Conservation (phyloP, 2,113 vertebrate species). For the Pituophis catenifer region DNA sequence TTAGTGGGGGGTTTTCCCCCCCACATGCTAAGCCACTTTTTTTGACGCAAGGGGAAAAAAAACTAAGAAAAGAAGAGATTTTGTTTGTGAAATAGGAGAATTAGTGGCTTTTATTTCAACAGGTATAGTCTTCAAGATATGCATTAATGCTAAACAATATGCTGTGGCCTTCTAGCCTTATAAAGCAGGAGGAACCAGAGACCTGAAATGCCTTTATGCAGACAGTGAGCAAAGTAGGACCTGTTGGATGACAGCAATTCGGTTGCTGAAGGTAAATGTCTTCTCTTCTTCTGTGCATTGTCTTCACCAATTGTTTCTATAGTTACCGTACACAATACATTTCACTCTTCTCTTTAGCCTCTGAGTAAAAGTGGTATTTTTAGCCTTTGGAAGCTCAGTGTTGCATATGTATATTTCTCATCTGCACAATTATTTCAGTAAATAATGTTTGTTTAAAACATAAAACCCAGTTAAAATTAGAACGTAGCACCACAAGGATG, state of each 20-base stretch:
- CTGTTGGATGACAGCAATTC: constrained; percentile 95
- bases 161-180: constrained; percentile 87
- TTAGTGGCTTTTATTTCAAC: constrained; percentile 86
- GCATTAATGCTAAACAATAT: constrained; percentile 83
- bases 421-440: not conserved
- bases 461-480: not conserved
- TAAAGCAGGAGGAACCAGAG: constrained; percentile 85
- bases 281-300: not conserved
- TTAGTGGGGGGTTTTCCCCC: constrained; percentile 24
- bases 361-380: not conserved
- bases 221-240: constrained; percentile 91
- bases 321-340: not conserved
- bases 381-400: not conserved
- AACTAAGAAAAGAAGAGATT: constrained; percentile 58
- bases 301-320: not conserved
- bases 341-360: not conserved
- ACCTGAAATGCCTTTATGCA: constrained; percentile 95
- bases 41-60: not conserved
- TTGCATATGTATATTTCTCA: not conserved
- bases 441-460: not conserved
- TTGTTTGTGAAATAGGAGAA: constrained; percentile 77
- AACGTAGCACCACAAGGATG: not conserved
- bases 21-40: not conserved
- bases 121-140: constrained; percentile 81
- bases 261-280: constrained; percentile 92